Evolutionary conservation across 1,140 invertebrate genomes (phyloP), one percentile per base, ranked within the genome.

Genomic region (Ctenoplectra terminalis): DNA sequence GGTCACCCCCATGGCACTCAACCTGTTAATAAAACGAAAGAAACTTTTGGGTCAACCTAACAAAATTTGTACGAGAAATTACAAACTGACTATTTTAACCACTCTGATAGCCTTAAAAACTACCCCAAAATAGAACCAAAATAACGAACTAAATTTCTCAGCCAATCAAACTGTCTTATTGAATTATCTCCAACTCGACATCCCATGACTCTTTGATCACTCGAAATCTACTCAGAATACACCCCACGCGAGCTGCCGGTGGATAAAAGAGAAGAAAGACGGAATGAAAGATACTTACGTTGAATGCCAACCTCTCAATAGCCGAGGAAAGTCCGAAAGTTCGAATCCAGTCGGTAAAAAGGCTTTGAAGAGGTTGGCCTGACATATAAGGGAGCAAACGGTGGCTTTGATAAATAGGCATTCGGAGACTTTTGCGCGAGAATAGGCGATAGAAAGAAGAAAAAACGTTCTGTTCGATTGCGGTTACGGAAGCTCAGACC

Each of bases 321-420:
- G 54, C 4, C 60, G 46, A 76, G 50, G 78, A 70, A 83, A 79
- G 73, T 79, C 74, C 74, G 70, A 60, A 81, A 86, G 84, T 86
- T 86, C 63, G 8, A 43, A 66, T 74, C 54, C 50, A 54, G 60
- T 86, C 31, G 54, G 48, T 23, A 50, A 50, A 58, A 69, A 79
- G 73, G 63, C n/a, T 79, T 54, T 70, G 50, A 83, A n/a, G 75
- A 31, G 46, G 56, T 46, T 37, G n/a, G 17, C 70, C 75, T 69
- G 83, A 86, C 84, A 43, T 70, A 69, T 52, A 70, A 75, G 67
- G 29, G 54, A 73, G 69, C 61, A 61, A 86, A 78, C 31, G 56
- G 17, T 70, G 80, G 80, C 74, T 46, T 86, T 86, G 80, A 86
- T 86, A 83, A 81, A 87, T 86, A 83, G 64, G 37, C 76, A 29